Evolutionary conservation across 2,888 invertebrate genomes (phyloP).

Genomic region (Clivina fossor): DNA sequence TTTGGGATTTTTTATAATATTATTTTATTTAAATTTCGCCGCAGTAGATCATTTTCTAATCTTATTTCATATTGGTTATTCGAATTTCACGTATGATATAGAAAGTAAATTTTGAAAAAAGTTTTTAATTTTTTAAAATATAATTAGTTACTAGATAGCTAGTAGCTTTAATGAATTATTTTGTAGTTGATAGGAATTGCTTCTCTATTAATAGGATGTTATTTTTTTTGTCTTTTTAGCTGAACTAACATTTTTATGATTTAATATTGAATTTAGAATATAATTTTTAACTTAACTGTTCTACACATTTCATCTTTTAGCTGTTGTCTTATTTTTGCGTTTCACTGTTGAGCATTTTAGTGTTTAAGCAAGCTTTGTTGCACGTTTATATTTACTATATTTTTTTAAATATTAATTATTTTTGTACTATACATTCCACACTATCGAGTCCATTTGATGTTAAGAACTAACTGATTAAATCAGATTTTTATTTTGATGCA

Average conservation of each 20-base stretch:
- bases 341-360: constrained; percentile 27
- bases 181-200: no score
- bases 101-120: no score
- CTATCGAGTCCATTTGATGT: constrained; percentile 6
- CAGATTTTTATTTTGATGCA: constrained; percentile 22
- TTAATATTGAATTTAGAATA: neutral
- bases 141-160: no score
- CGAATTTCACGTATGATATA: no score
- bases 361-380: constrained; percentile 31
- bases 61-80: no score
- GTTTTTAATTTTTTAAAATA: no score
- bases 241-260: neutral
- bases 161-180: no score
- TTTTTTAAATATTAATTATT: constrained; percentile 29
- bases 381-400: constrained; percentile 5
- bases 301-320: neutral
- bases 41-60: no score
- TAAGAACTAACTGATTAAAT: constrained; percentile 20
- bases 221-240: no score
- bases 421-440: constrained; percentile 29
- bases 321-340: constrained; percentile 14
- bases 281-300: neutral
- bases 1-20: no score
- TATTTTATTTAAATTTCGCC: no score
- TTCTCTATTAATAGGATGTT: no score